Percentiles rank a stretch among this genome's conserved stretches.
phyloP scores from a whole-genome alignment of 1,140 invertebrate species.

The Heliothis subflexa region DNA sequence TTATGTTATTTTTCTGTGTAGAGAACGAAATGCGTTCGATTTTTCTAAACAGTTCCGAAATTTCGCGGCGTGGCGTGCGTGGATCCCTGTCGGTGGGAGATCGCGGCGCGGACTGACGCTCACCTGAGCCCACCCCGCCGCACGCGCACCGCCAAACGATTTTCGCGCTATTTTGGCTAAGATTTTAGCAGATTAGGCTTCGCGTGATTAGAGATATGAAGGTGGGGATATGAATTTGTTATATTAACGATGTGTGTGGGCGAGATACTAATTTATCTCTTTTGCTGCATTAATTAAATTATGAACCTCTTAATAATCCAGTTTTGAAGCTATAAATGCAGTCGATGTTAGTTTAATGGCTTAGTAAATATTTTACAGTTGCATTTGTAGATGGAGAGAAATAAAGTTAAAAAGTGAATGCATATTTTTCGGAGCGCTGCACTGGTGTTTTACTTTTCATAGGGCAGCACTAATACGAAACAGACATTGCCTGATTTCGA shows the following conservation, averaged over 20 bases:
- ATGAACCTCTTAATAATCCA: constrained; percentile 37
- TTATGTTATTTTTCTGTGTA: constrained; percentile 52
- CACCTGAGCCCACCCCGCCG: constrained; percentile 77
- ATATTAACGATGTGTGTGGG: constrained; percentile 65
- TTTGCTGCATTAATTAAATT: constrained; percentile 59
- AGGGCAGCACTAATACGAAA: constrained; percentile 65
- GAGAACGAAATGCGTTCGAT: constrained; percentile 51
- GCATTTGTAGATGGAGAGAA: constrained; percentile 1
- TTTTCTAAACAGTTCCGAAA: constrained; percentile 68
- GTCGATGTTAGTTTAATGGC: constrained; percentile 35
- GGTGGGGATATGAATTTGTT: constrained; percentile 66
- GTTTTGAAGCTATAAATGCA: constrained; percentile 36
- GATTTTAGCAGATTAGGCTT: constrained; percentile 83
- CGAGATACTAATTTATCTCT: constrained; percentile 64
- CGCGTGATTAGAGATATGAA: constrained; percentile 75
- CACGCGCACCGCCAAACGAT: constrained; percentile 80
- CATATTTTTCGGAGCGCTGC: constrained; percentile 49
- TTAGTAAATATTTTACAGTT: constrained; percentile 29
- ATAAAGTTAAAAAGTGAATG: constrained; percentile 26
- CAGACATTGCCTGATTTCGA: constrained; percentile 72
- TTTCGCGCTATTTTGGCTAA: constrained; percentile 86
- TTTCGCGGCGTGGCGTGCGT: constrained; percentile 75
- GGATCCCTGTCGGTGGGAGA: constrained; percentile 79
- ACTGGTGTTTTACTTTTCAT: constrained; percentile 56
- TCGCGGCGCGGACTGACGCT: constrained; percentile 80